Base-by-base conservation (phyloP, 2,888 invertebrate genomes). In the Scaeva pyrastri region DNA sequence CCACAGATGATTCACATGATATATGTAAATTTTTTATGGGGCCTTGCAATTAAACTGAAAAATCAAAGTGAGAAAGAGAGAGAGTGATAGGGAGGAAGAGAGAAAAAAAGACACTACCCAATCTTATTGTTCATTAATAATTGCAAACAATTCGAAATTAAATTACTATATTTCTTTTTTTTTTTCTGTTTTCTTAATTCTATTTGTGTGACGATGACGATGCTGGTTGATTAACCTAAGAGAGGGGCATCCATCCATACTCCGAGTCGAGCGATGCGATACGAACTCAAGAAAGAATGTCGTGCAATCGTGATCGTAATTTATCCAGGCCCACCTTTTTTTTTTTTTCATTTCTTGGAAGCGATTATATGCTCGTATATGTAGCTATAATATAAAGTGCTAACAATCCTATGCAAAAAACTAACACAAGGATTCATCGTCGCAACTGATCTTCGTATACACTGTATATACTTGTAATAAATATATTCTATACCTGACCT, bases 241-340 rank as follows among this genome's bases (percentile, higher is more conserved):
- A 84, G 75, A 26, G 26, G 6, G 5, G 14, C 14, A 12, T 39
- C 23, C 21, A 23, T 52, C 21, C 14, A 52, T 21, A 31, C n/a
- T 12, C 21, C 39, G 31, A 31, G 31, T 2, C 4, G 31, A 31
- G 31, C 31, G 31, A 26, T 23, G 60, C 23, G 41, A 60, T 43
- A 36, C 48, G 19, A 45, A 19, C 21, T 64, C n/a, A 10, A 19
- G 60, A 75, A 71, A 56, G 76, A 85, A 85, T 81, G 85, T 85
- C 81, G 80, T 81, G 85, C 72, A 52, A 85, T 85, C 85, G 81
- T 85, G 81, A 85, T 85, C 68, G 81, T 70, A 64, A 85, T 81
- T 81, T 81, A 81, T 81, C 76, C 68, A 41, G 80, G 10, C 66
- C 84, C 80, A 66, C 80, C 80, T 80, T 79, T 71, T 66, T 75